Conservation (phyloP, 2,113 vertebrate species). For the Dendropsophus ebraccatus region DNA sequence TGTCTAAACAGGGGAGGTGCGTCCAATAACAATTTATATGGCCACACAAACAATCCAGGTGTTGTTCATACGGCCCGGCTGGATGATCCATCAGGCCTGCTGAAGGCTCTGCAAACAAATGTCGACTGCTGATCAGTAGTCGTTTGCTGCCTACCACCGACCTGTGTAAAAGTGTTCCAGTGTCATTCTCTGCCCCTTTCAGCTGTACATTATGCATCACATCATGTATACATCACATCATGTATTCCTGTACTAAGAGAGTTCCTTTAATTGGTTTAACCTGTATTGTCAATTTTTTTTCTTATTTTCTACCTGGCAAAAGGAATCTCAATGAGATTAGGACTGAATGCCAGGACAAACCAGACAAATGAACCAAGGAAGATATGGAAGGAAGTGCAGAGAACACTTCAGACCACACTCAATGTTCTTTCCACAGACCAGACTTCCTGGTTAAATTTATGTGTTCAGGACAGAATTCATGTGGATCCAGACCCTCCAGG, state of each 20-base stretch:
- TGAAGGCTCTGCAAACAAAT: too few species aligned
- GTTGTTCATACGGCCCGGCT: too few species aligned
- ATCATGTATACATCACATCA: neutral
- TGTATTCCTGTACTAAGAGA: neutral
- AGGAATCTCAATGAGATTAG: neutral
- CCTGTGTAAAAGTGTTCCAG: too few species aligned
- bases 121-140: too few species aligned
- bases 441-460: neutral
- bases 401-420: neutral
- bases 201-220: neutral
- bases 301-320: neutral
- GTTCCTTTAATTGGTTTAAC: neutral
- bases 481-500: neutral
- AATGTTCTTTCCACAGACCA: constrained; percentile 1
- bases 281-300: neutral
- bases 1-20: too few species aligned
- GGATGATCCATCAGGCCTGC: too few species aligned
- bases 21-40: too few species aligned
- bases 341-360: constrained; percentile 12
- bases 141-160: too few species aligned
- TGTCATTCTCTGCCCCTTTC: neutral
- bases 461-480: neutral
- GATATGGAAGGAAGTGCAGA: neutral
- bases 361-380: constrained; percentile 4
- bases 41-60: too few species aligned